Percentiles rank a stretch among this genome's conserved stretches.
Evolutionary conservation across 1,140 invertebrate species (phyloP).

Genomic region (Chrysomallon squamiferum): DNA sequence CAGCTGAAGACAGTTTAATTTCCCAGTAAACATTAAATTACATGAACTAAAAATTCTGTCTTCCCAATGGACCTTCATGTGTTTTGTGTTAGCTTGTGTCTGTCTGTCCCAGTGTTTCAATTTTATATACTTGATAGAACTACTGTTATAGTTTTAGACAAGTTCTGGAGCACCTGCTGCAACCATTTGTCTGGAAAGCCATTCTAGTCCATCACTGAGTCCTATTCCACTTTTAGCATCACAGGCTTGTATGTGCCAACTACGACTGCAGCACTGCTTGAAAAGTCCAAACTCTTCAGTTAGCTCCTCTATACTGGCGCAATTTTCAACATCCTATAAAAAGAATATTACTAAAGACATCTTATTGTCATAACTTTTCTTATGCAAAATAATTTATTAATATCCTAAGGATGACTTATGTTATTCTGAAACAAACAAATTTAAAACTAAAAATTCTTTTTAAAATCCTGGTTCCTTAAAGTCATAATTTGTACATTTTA

Average conservation of each 20-base stretch:
- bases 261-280: slow-evolving; percentile 74
- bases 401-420: background rate
- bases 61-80: no score
- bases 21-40: no score
- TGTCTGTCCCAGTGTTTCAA: no score
- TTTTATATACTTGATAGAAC: no score
- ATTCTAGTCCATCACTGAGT: slow-evolving; percentile 97
- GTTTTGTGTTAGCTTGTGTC: no score
- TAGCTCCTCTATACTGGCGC: slow-evolving; percentile 97
- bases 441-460: no score
- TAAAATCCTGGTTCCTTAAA: no score
- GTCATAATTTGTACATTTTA: no score
- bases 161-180: slow-evolving; percentile 54
- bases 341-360: background rate
- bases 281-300: slow-evolving; percentile 97
- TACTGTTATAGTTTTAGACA: slow-evolving; percentile 20
- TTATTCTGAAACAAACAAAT: background rate
- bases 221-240: slow-evolving; percentile 97
- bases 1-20: no score
- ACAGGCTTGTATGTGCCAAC: slow-evolving; percentile 97
- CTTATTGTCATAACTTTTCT: no score
- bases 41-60: no score
- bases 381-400: no score
- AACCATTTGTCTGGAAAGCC: slow-evolving; percentile 85
- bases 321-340: slow-evolving; percentile 91